Base-by-base conservation (phyloP, 2,888 invertebrate species). In the Andrena chrysosceles region DNA sequence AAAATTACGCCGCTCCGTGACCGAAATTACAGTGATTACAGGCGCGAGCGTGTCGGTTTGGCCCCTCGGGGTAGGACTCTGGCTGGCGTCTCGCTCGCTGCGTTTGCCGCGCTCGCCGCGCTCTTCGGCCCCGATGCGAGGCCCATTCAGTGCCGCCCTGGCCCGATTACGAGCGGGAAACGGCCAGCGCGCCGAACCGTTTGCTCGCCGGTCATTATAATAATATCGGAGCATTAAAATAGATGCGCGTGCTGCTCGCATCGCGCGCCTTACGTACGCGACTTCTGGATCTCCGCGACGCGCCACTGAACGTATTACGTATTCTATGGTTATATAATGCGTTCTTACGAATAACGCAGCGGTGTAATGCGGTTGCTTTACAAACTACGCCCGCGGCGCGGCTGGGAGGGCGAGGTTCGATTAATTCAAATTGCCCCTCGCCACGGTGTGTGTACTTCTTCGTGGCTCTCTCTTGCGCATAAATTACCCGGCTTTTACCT, bases 11-110 rank as follows among this genome's bases (percentile, higher is more conserved):
- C 81, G 86, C 83, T 81, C 84, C 79, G 80, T 78, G 81, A 60
- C 74, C 90, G 86, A 92, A 93, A 93, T 93, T 91, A 93, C 93
- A 92, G 92, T 93, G 91, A 92, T 93, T 93, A 93, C 87, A 76
- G 56, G 56, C 78, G 85, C 84, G 63, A 83, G 85, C 87, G 84
- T 87, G 83, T 88, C 87, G 89, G 86, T 87, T 88, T 85, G 83
- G 85, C 73, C 85, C 89, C 89, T 85, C 85, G 69, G 87, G 90
- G 87, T 73, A 86, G 77, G 82, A 86, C 84, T 79, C 82, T 71
- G 81, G 81, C 82, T 77, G 74, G 77, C 84, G 64, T 80, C 49
- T 62, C 70, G 60, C 63, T 75, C 72, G 59, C 77, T 71, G 13
- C 42, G 42, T 13, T 42, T 1, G 42, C 13, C 42, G 13, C 42